A percentile compares a stretch with the other conserved stretches of the same genome.
phyloP scores from a whole-genome alignment of 2,888 invertebrate species.

The Sthenelais limicola region DNA sequence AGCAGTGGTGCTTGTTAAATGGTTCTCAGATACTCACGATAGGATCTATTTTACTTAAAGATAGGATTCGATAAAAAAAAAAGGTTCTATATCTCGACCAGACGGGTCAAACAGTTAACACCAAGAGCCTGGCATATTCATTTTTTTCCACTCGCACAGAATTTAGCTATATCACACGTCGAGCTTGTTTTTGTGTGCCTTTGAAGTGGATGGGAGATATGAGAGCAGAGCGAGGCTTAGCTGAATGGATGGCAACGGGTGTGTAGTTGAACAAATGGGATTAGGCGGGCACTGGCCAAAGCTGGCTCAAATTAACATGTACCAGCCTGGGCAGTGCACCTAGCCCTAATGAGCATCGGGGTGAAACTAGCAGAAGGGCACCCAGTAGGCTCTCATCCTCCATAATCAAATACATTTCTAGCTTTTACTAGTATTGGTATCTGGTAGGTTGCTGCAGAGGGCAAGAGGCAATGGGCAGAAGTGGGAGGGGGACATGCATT shows the following conservation, averaged over 20 bases:
- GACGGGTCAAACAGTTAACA: no score
- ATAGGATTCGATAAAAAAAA: no score
- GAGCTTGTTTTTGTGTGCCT: slow-evolving; percentile 12
- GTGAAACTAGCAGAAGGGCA: background rate
- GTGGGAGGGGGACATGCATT: slow-evolving; percentile 5
- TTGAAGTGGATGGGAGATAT: slow-evolving; percentile 30
- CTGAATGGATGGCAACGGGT: slow-evolving; percentile 20
- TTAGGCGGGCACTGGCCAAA: background rate
- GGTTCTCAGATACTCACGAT: no score
- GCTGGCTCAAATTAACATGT: slow-evolving; percentile 38
- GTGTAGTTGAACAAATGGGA: slow-evolving; percentile 34
- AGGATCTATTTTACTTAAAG: no score
- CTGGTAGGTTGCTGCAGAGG: background rate
- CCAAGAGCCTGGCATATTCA: no score
- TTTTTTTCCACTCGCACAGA: no score
- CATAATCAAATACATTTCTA: slow-evolving; percentile 34
- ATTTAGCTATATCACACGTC: no score
- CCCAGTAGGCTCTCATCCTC: background rate
- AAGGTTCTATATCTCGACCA: no score
- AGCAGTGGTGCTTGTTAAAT: no score
- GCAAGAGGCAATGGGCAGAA: background rate
- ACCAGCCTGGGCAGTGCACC: slow-evolving; percentile 25
- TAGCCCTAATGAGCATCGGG: slow-evolving; percentile 19
- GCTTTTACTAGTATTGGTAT: slow-evolving; percentile 34
- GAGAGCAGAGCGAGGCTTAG: background rate